Evolutionary conservation across 2,113 vertebrate genomes (phyloP).

Genomic region (Tylochromis polylepis): DNA sequence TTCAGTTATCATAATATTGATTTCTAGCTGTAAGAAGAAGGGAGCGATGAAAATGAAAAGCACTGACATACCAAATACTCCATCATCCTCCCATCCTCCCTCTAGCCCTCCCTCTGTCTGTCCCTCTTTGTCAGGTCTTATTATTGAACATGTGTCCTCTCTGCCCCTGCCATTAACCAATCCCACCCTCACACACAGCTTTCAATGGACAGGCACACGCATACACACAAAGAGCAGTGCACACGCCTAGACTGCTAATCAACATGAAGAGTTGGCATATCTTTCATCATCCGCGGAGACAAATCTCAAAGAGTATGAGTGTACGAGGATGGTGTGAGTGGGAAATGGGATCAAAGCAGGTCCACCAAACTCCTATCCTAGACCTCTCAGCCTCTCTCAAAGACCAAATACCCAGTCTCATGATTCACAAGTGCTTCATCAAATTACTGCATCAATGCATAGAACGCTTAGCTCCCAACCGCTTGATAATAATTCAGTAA

Average conservation of each 20-base stretch:
- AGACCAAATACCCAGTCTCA: neutral
- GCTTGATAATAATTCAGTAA: constrained; percentile 8
- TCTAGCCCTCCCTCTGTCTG: constrained; percentile 25
- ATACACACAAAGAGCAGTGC: constrained; percentile 5
- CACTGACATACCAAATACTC: constrained; percentile 8
- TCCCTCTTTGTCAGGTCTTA: constrained; percentile 58
- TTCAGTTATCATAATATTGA: constrained; percentile 14
- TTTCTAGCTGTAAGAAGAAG: constrained; percentile 1
- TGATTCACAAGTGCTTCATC: neutral
- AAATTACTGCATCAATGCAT: neutral
- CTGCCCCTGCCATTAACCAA: constrained; percentile 55
- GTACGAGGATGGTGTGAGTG: neutral
- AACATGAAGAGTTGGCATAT: constrained; percentile 31
- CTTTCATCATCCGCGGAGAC: constrained; percentile 46
- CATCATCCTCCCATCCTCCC: constrained; percentile 21
- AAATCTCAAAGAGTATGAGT: constrained; percentile 1
- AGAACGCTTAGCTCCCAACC: neutral
- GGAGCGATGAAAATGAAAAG: constrained; percentile 32
- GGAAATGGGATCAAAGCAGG: constrained; percentile 33
- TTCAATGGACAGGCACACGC: constrained; percentile 30
- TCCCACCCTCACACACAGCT: constrained; percentile 36
- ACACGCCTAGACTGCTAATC: constrained; percentile 50
- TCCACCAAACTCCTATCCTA: neutral
- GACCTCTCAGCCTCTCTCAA: neutral
- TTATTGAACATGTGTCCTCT: constrained; percentile 69